Base-by-base conservation (phyloP, 2,797 vertebrate species). In the Pantherophis alleghaniensis region DNA sequence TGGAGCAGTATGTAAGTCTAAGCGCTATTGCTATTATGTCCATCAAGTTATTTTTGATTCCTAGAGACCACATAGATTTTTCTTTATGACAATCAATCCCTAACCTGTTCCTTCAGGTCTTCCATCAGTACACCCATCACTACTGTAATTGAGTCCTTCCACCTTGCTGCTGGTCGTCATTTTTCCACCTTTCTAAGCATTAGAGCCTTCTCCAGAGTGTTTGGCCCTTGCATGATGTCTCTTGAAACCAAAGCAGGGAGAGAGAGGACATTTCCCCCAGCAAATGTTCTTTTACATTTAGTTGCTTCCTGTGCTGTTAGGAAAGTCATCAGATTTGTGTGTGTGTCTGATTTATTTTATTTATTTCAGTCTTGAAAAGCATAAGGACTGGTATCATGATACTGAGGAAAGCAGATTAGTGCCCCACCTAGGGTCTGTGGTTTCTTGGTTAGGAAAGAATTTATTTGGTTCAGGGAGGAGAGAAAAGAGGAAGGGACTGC, bases 301-400 rank as follows among this genome's bases (percentile, higher is more conserved):
- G 74, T 55, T 11, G n/a, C 47, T 56, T 90, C n/a, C 47, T 57
- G 42, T n/a, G 88, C 74, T 90, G 74, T 66, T 90, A 90, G 88
- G n/a, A 66, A 89, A 90, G 74, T 90, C 88, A 55, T 74, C 74
- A 63, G 74, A 74, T 63, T 22, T 47, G 57, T 22, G 47, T 12
- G 20, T 4, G 28, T 7, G 12, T 83, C 18, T 59, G 92, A 86
- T 92, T 90, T 90, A 90, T 92, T 92, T 90, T 92, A 92, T 92
- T 86, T 86, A 56, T 47, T 86, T 86, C 74, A 86, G 92, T 16
- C 3, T 14, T 63, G 88, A 63, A 18, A 90, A 59, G 57, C 88
- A 55, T 79, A 90, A 88, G 59, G 63, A 11, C 47, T 86, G 66
- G 66, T 32, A 32, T n/a, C n/a, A 42, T 42, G 32, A 61, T 61